Conservation (phyloP, 2,113 vertebrate species). For the Plecturocebus donacophilus region DNA sequence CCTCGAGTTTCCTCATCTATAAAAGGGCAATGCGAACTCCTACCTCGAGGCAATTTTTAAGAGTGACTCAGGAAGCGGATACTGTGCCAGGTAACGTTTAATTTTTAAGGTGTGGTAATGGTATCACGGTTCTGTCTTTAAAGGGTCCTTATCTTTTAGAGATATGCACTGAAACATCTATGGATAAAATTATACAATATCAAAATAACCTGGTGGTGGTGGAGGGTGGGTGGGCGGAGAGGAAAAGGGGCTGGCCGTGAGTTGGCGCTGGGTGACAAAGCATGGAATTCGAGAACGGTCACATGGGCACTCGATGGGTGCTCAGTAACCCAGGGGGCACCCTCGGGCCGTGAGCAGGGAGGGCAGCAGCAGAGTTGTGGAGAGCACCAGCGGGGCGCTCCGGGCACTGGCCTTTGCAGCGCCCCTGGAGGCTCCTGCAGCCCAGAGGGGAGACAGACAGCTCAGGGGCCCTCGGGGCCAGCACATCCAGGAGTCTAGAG, state of each 20-base stretch:
- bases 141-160: not conserved
- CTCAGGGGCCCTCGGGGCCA: not conserved
- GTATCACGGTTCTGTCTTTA: not conserved
- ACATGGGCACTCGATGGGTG: not conserved
- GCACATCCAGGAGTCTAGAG: not conserved
- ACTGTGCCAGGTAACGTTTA: not conserved
- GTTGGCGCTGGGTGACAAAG: fast-evolving
- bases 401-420: not conserved
- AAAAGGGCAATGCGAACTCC: not conserved
- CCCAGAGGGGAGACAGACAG: not conserved
- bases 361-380: not conserved
- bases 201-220: not conserved
- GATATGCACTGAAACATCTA: not conserved
- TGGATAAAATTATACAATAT: not conserved
- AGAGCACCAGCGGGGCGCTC: not conserved
- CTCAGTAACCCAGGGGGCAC: not conserved
- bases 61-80: not conserved
- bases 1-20: not conserved
- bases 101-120: not conserved
- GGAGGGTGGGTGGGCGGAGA: not conserved
- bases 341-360: not conserved
- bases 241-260: not conserved
- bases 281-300: no score
- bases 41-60: not conserved
- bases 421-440: not conserved